Evolutionary conservation across 2,113 vertebrate species (phyloP).

Genomic region (Alouatta palliata): DNA sequence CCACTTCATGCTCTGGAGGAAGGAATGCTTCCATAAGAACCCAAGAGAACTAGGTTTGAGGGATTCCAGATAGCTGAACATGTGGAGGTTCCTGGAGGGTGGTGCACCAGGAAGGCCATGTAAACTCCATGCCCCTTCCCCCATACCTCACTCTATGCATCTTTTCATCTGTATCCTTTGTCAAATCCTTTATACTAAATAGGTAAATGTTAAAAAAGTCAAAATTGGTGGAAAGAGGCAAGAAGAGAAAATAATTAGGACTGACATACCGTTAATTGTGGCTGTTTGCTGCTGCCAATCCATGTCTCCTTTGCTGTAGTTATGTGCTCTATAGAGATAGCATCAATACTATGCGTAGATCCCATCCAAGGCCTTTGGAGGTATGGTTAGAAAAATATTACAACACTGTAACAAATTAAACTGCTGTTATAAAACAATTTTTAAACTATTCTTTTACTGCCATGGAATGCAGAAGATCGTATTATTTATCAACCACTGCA

Average conservation of each 20-base stretch:
- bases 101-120: too few relatives aligned
- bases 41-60: too few relatives aligned
- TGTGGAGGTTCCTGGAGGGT: too few relatives aligned
- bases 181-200: too few relatives aligned
- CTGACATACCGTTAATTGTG: neutral
- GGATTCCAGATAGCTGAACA: too few relatives aligned
- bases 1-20: too few relatives aligned
- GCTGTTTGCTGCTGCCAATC: neutral
- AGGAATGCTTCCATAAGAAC: too few relatives aligned
- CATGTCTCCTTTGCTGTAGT: neutral
- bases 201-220: neutral
- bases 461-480: neutral
- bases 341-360: neutral
- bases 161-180: too few relatives aligned
- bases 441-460: neutral
- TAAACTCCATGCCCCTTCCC: too few relatives aligned
- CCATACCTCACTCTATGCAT: too few relatives aligned
- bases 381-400: neutral
- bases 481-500: neutral
- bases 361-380: neutral
- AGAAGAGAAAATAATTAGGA: neutral
- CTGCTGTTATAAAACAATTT: neutral
- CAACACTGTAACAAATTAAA: neutral
- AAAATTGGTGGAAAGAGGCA: neutral
- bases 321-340: neutral